These are phyloP conservation scores for Pinctada fucata DNA, from an alignment of 2,888 invertebrate species.

Conservation along the genomic window DNA sequence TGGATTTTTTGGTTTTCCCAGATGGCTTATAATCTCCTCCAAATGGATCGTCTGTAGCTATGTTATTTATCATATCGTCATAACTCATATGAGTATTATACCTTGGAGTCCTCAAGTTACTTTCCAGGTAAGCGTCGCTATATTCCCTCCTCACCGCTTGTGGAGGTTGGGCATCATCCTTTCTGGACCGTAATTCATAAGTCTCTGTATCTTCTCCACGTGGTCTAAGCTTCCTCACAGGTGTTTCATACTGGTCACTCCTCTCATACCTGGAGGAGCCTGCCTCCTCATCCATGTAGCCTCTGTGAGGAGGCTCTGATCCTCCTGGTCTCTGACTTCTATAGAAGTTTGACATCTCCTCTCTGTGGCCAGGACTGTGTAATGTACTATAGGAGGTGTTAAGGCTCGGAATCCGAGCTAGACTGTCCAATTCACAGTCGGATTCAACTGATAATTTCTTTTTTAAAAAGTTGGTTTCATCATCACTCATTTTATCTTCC, in stretches of 20 bases:
- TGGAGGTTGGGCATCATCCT: slow-evolving; percentile 29
- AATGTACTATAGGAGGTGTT: slow-evolving; percentile 43
- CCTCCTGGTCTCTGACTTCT: slow-evolving; percentile 37
- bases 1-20: slow-evolving; percentile 46
- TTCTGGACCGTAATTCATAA: slow-evolving; percentile 29
- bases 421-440: slow-evolving; percentile 58
- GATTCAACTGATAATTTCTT: slow-evolving; percentile 57
- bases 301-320: slow-evolving; percentile 52
- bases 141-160: slow-evolving; percentile 45
- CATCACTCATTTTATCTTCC: slow-evolving; percentile 36
- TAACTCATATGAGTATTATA: slow-evolving; percentile 51
- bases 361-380: slow-evolving; percentile 29
- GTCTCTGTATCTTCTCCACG: slow-evolving; percentile 7
- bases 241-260: slow-evolving; percentile 9
- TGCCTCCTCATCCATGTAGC: not conserved
- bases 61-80: slow-evolving; percentile 52
- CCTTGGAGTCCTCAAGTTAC: slow-evolving; percentile 53
- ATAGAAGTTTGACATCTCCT: not conserved
- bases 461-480: slow-evolving; percentile 25
- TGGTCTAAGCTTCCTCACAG: slow-evolving; percentile 30
- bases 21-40: slow-evolving; percentile 53
- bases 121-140: slow-evolving; percentile 55
- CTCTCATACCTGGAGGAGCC: not conserved
- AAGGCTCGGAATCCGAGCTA: slow-evolving; percentile 51
- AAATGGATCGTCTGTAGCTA: slow-evolving; percentile 57